These are phyloP conservation scores for Mastomys natalensis DNA, from an alignment of 2,113 vertebrate species.

Conservation along the genomic window DNA sequence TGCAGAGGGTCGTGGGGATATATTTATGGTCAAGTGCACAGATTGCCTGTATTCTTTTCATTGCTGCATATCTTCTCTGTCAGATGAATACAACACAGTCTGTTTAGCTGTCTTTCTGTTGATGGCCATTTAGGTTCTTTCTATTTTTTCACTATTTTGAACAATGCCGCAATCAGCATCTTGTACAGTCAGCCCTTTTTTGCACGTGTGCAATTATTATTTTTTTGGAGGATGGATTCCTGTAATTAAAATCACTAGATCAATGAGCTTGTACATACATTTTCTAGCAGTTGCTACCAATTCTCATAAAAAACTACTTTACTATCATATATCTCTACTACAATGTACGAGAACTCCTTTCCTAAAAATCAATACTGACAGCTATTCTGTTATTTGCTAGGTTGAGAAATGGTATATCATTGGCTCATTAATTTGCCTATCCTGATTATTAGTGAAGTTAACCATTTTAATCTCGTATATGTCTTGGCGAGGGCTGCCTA, in stretches of 20 bases:
- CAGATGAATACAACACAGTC: constrained; percentile 26
- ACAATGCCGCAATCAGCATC: constrained; percentile 73
- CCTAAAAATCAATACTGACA: constrained; percentile 19
- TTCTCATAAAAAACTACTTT: constrained; percentile 23
- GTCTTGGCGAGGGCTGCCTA: not conserved
- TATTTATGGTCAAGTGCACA: not conserved
- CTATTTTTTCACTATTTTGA: constrained; percentile 62
- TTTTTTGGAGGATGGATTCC: constrained; percentile 64
- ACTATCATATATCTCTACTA: not conserved
- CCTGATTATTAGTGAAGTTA: constrained; percentile 5
- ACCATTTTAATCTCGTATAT: constrained; percentile 11
- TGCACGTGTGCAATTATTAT: constrained; percentile 64
- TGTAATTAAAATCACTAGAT: constrained; percentile 76
- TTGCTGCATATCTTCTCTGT: not conserved
- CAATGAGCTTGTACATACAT: constrained; percentile 26
- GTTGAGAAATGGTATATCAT: constrained; percentile 32
- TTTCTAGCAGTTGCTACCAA: constrained; percentile 52
- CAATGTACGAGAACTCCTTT: not conserved
- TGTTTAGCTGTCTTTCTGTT: constrained; percentile 44
- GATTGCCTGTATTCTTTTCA: not conserved
- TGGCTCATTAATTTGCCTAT: not conserved
- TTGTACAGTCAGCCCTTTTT: constrained; percentile 62
- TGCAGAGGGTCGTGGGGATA: not conserved
- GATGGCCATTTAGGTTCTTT: constrained; percentile 54
- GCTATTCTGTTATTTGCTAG: not conserved